Percentiles rank a stretch among this genome's conserved stretches.
phyloP scores from a whole-genome alignment of 2,113 vertebrate genomes.

The Xiphophorus couchianus region DNA sequence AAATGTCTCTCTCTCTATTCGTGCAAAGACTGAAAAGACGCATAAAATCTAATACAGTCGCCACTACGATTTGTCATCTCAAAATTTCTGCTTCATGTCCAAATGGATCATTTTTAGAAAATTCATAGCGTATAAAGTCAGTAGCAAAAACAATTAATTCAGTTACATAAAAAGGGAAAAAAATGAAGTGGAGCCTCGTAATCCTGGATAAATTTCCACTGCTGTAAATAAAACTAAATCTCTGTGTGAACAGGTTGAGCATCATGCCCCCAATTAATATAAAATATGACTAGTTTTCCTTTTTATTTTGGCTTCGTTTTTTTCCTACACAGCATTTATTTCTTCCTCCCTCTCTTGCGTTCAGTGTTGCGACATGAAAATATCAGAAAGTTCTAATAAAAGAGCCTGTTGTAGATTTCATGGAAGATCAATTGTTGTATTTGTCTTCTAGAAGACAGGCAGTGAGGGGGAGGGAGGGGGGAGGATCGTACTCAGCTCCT shows the following conservation, averaged over 20 bases:
- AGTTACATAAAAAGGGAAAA: constrained; percentile 6
- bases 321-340: background rate
- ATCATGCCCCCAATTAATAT: background rate
- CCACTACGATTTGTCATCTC: background rate
- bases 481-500: constrained; percentile 13
- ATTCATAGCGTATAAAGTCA: constrained; percentile 5
- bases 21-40: background rate
- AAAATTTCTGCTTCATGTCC: background rate
- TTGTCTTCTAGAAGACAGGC: background rate
- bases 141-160: constrained; percentile 18
- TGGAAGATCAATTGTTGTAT: constrained; percentile 17
- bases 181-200: constrained; percentile 14
- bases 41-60: background rate
- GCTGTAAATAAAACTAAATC: constrained; percentile 25
- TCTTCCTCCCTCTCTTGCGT: background rate
- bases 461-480: background rate
- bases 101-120: too few relatives aligned
- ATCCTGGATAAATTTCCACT: constrained; percentile 31
- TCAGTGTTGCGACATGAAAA: background rate
- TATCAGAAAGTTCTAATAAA: background rate
- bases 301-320: background rate
- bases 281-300: background rate
- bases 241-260: too few relatives aligned
- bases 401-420: constrained; percentile 2
- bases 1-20: background rate